phyloP scores from a whole-genome alignment of 2,888 invertebrate species.

The Koerneria pararmatus region DNA sequence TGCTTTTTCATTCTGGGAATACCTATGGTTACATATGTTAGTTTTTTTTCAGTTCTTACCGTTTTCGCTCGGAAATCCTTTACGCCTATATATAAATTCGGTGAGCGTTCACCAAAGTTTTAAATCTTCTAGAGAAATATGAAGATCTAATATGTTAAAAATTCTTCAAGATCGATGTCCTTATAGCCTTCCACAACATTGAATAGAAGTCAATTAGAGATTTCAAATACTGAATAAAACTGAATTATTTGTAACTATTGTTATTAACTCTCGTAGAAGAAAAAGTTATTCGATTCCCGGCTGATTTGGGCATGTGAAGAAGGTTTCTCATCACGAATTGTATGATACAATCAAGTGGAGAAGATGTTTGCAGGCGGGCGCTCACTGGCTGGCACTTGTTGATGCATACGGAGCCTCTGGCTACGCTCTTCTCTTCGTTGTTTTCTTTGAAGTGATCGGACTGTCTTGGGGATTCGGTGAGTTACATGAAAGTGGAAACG shows the following conservation, averaged over 20 bases:
- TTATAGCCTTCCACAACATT: too few species aligned
- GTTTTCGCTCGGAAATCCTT: too few species aligned
- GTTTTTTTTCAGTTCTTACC: too few species aligned
- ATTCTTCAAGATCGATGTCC: too few species aligned
- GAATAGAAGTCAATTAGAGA: neutral
- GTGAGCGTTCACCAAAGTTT: too few species aligned
- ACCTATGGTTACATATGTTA: constrained; percentile 56
- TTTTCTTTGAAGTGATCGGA: constrained; percentile 83
- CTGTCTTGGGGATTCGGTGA: constrained; percentile 81
- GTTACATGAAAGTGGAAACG: constrained; percentile 63
- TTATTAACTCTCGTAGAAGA: neutral
- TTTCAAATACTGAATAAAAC: neutral
- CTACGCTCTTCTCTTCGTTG: constrained; percentile 80
- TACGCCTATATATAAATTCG: too few species aligned
- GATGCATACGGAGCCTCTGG: constrained; percentile 81
- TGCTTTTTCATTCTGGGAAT: constrained; percentile 56
- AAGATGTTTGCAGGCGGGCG: constrained; percentile 75
- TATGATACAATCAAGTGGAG: too few species aligned
- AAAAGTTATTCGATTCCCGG: neutral
- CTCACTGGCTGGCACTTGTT: constrained; percentile 78
- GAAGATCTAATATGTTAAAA: too few species aligned
- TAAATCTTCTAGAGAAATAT: too few species aligned
- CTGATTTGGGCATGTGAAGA: too few species aligned
- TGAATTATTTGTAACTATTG: constrained; percentile 1
- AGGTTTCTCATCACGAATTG: neutral